Evolutionary conservation across 1,140 invertebrate genomes (phyloP), one percentile per base, ranked within the genome.

Genomic region (Saxidomus purpurata): DNA sequence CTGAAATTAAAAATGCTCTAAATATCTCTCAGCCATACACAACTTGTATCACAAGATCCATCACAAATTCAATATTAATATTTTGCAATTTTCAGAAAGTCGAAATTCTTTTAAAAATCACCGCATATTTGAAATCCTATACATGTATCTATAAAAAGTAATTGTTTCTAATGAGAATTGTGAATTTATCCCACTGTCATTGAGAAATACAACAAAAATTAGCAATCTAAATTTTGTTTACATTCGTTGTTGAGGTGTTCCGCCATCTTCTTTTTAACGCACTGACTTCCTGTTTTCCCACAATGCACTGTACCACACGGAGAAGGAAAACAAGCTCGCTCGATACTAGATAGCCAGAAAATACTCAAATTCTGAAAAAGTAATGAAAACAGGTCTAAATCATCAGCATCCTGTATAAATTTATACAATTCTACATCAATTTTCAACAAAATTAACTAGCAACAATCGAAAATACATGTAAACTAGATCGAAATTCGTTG

Each of bases 211-310:
- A 77, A 77, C 9, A 77, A 77, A 43, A 77, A 36, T n/a, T 3
- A 9, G 19, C n/a, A 40, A 40, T 6, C 9, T 34, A 82, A 61
- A 82, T 34, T 28, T 82, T 82, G 79, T 82, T 82, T 82, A 82
- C 79, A 61, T 82, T 82, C 47, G 79, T 61, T 61, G 55, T 63
- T 61, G 25, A 61, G 79, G 79, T 31, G 28, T 38, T n/a, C 28
- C 25, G 55, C 79, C 79, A 82, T 82, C 31, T 82, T 81, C 34
- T 34, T 36, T 3, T 8, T 17, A 17, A 13, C 11, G 79, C 79
- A 61, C 52, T 31, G 22, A 82, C 79, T 82, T 82, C 79, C 79
- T 52, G 36, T 36, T 34, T 61, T 22, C 79, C 79, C 79, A 82
- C 49, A 82, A 82, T 82, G 52, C 79, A 82, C 36, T 63, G 79